Evolutionary conservation across 2,797 vertebrate species (phyloP), one percentile per base, ranked within the genome.

Genomic region (Craterocephalus amniculus): DNA sequence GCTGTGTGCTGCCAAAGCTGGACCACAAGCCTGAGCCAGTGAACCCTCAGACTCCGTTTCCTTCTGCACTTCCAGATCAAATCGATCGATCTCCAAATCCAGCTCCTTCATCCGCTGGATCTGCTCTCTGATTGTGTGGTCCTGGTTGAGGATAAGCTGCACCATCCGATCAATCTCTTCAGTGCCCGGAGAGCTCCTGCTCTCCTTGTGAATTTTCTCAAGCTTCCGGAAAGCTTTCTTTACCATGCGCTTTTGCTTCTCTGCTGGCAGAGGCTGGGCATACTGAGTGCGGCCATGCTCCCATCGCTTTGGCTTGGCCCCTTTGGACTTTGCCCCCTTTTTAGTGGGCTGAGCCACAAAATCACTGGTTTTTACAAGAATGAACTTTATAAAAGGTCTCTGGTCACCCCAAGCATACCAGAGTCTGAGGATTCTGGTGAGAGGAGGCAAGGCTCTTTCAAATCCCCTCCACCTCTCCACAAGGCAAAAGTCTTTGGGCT

Each of bases 391-490:
- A 58, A 95, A 96, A 51, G 94, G 86, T 70, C 93, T 95, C 82
- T 99, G 96, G 48, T 97, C 96, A 0, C 97, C 97, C 98, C 97
- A 99, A 0, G 96, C 96, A 10, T 94, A 95, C 96, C 97, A 99
- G 35, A 99, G 94, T 74, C 96, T 94, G 58, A 98, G 89, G 75
- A 99, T 97, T 70, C 96, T 95, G 31, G 96, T 98, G 14, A 96
- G 92, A 0, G 97, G 97, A 18, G 97, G 98, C 83, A 99, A 84
- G 0, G 94, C 95, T 58, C 97, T 87, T 84, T 99, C 97, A 0
- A 97, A 97, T 3, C 96, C 96, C 84, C 95, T 96, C 97, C 97
- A 99, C 75, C 95, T 93, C 88, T 99, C 97, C 1, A 98, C 81
- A 2, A 99, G 95, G 78, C 96, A 97, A 85, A 98, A 99, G 79